Conservation (phyloP, 2,797 vertebrate genomes). For the Pachyuromys duprasi region DNA sequence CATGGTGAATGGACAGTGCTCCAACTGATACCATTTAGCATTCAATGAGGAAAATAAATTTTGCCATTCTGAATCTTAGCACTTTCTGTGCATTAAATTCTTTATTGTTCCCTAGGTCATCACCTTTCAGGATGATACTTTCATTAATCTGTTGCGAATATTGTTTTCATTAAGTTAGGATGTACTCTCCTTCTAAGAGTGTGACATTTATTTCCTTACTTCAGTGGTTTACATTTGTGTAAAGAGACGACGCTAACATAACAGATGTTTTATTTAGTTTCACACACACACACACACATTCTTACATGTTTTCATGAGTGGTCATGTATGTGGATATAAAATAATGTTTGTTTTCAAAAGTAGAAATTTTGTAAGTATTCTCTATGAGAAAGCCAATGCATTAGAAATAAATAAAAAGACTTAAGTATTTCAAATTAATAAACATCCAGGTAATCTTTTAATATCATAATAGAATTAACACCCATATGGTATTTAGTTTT, state of each 20-base stretch:
- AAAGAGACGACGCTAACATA: neutral
- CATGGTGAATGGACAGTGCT: neutral
- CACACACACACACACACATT: neutral
- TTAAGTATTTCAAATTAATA: neutral
- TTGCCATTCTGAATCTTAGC: neutral
- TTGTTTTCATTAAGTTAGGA: neutral
- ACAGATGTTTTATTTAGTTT: neutral
- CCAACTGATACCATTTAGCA: neutral
- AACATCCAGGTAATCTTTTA: neutral
- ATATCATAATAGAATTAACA: neutral
- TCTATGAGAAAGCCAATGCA: neutral
- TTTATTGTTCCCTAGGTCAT: neutral
- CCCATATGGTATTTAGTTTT: neutral
- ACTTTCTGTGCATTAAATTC: neutral
- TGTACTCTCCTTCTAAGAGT: neutral
- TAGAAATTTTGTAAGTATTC: neutral
- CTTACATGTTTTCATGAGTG: neutral
- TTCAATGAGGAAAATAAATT: neutral
- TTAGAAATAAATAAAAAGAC: neutral
- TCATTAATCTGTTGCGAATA: neutral
- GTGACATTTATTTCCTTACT: neutral
- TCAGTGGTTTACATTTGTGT: neutral
- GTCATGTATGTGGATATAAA: neutral
- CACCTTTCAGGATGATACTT: neutral
- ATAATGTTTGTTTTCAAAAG: conserved; percentile 15